Base-by-base conservation (phyloP, 2,888 invertebrate genomes). In the Drosophila testacea region DNA sequence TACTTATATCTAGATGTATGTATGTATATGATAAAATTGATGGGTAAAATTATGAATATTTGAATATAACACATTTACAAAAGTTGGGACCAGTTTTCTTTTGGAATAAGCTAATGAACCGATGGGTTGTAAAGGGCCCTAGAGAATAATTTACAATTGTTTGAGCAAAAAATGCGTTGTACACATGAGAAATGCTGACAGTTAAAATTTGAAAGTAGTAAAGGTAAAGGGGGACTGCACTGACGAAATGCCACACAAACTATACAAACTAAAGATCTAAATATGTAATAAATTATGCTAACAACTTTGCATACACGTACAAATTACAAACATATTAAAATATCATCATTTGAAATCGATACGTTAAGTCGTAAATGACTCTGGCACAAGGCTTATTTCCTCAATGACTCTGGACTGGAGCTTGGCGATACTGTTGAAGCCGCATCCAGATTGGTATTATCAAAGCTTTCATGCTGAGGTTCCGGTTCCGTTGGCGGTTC, bases 381-480 rank as follows among this genome's bases (percentile, higher is more conserved):
- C 57, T 63, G 61, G 34, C 46, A 46, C 39, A 16, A 56, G 9
- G 61, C 41, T 68, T 76, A 87, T 55, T 85, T 79, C 5, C 69
- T 59, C 56, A 78, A 68, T 52, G 48, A 16, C 1, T 85, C 81
- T 22, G 83, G 81, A 69, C 88, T 86, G 47, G 86, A 83, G 46
- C 83, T 83, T 60, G 86, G 85, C 54, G 86, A 81, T 27, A 81
- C 88, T 13, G 85, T 88, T 10, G 85, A 83, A 11, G 70, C 79
- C 39, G 78, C 73, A 62, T 88, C 81, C 39, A 85, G 47, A 36
- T 87, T 82, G 52, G 66, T 82, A 60, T 81, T 83, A 44, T 87
- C 82, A 27, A 79, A 76, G 48, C 79, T 85, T 16, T 85, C 81
- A 11, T 76, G 79, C 52, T 85, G 81, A 5, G 77, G 78, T 50